Conservation (phyloP, 2,113 vertebrate species). For the Dasyornis broadbenti region DNA sequence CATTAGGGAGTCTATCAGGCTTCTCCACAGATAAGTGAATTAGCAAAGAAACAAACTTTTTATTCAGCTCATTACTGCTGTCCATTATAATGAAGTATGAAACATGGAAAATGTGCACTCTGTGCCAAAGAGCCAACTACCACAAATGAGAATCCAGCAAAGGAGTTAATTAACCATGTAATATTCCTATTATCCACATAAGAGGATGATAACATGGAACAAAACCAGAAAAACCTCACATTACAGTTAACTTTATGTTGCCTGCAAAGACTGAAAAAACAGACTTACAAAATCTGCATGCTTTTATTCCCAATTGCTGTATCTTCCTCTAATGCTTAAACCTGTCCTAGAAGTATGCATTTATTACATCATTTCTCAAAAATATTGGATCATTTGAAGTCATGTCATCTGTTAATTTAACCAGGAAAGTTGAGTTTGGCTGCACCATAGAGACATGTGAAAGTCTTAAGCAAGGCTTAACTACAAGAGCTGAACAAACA, state of each 20-base stretch:
- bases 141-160: neutral
- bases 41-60: neutral
- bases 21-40: neutral
- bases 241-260: neutral
- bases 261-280: neutral
- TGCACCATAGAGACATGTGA: neutral
- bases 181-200: neutral
- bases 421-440: neutral
- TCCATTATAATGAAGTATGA: neutral
- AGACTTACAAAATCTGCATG: neutral
- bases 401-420: neutral
- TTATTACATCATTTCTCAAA: neutral
- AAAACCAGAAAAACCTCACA: neutral
- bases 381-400: neutral
- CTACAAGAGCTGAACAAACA: neutral
- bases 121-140: neutral
- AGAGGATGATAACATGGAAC: neutral
- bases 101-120: neutral
- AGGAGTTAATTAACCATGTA: conserved; percentile 28
- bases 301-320: neutral
- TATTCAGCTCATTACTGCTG: neutral
- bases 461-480: neutral
- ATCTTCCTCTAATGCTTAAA: neutral
- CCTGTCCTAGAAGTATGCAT: neutral
- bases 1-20: neutral